Percentiles rank a stretch among this genome's conserved stretches.
Evolutionary conservation across 1,140 invertebrate genomes (phyloP).

Genomic region (Eumaeus atala): DNA sequence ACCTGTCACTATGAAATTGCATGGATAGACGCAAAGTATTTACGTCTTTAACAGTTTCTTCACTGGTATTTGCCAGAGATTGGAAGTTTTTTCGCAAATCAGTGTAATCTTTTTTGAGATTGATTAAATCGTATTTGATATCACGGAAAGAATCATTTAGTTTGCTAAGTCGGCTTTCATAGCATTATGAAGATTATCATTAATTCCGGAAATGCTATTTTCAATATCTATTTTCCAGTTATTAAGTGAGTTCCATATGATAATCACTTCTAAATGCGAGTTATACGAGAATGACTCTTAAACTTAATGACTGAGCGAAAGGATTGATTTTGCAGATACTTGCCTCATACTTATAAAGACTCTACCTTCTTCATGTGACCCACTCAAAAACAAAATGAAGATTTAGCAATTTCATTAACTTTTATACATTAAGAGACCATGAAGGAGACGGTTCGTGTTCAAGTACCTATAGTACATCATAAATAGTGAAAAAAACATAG

Average conservation of each 20-base stretch:
- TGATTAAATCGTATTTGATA: background rate
- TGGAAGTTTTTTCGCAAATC: background rate
- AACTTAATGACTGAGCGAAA: no score
- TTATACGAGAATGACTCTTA: no score
- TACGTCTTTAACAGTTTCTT: background rate
- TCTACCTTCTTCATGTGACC: no score
- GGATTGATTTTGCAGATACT: no score
- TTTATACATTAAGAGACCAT: no score
- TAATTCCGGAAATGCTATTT: background rate
- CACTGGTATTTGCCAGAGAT: background rate
- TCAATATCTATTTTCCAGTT: conserved; percentile 3
- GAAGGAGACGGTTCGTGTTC: no score
- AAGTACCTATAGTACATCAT: no score
- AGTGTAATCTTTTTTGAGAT: background rate
- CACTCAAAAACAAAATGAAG: no score
- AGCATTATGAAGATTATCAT: background rate
- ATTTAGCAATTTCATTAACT: no score
- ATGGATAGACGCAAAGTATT: background rate
- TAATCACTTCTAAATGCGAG: no score
- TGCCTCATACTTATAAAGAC: no score
- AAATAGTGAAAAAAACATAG: no score
- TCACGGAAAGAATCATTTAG: background rate
- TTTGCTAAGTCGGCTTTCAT: background rate
- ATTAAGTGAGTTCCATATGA: background rate
- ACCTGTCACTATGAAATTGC: background rate